phyloP scores from a whole-genome alignment of 2,888 invertebrate species.

The Stenoptilia bipunctidactyla region DNA sequence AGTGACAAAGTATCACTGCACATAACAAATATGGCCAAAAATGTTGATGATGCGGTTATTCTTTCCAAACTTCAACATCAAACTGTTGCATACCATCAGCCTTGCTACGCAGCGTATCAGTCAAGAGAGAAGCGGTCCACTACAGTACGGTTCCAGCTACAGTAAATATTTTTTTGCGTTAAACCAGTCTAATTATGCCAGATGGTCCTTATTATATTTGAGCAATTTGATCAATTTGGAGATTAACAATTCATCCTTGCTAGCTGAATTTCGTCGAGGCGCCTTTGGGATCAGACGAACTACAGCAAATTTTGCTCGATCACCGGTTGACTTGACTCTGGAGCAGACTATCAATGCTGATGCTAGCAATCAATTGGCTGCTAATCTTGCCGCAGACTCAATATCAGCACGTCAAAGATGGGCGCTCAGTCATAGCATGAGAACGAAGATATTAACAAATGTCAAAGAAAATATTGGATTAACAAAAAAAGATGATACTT shows the following conservation, averaged over 20 bases:
- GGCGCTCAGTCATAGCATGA: constrained; percentile 24
- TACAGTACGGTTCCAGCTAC: constrained; percentile 1
- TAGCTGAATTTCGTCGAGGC: constrained; percentile 16
- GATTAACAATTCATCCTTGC: constrained; percentile 15
- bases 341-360: constrained; percentile 26
- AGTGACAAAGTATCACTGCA: constrained; percentile 4
- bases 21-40: constrained; percentile 9
- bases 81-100: constrained; percentile 12
- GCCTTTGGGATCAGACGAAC: constrained; percentile 20
- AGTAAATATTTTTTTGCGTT: too few species aligned
- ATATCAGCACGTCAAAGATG: constrained; percentile 25
- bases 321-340: constrained; percentile 18
- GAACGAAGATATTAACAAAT: constrained; percentile 20
- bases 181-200: constrained; percentile 8
- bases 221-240: constrained; percentile 18
- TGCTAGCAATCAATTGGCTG: constrained; percentile 19
- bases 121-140: constrained; percentile 10
- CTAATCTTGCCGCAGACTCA: constrained; percentile 17
- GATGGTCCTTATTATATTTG: constrained; percentile 7
- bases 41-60: constrained; percentile 1
- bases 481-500: constrained; percentile 20
- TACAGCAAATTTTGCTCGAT: constrained; percentile 12
- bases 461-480: constrained; percentile 13
- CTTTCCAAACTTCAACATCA: constrained; percentile 12
- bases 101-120: constrained; percentile 12